A percentile compares a stretch with the other conserved stretches of the same genome.
Evolutionary conservation across 2,113 vertebrate genomes (phyloP).

Genomic region (Seriola rivoliana): DNA sequence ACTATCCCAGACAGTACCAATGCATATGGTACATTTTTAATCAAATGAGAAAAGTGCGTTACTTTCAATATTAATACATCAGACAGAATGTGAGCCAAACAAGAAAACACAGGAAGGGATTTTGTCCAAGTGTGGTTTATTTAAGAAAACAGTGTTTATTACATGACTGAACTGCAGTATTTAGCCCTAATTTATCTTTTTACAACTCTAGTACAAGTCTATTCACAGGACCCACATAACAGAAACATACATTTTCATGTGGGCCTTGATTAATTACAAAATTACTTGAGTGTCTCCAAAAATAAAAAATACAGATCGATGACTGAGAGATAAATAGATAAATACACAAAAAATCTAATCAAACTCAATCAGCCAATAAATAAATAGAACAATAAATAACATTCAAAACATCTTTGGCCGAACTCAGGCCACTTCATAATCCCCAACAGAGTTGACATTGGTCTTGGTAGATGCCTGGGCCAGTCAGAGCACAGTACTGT

Average conservation of each 20-base stretch:
- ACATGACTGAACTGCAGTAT: constrained; percentile 84
- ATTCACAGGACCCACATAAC: constrained; percentile 81
- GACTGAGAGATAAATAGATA: constrained; percentile 85
- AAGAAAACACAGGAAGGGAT: neutral
- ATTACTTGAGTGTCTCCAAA: constrained; percentile 81
- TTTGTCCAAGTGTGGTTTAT: constrained; percentile 83
- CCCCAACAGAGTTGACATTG: constrained; percentile 53
- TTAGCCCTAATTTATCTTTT: constrained; percentile 85
- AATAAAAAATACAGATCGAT: constrained; percentile 77
- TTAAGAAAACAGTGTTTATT: constrained; percentile 86
- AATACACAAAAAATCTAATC: constrained; percentile 80
- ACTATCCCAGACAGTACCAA: no score
- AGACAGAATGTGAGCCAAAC: neutral
- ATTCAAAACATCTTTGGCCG: constrained; percentile 85
- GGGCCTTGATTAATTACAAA: constrained; percentile 84
- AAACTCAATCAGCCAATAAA: constrained; percentile 79
- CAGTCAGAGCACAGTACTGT: constrained; percentile 37
- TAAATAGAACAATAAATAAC: constrained; percentile 87
- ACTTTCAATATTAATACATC: neutral
- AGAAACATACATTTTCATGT: constrained; percentile 76
- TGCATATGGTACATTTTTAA: no score
- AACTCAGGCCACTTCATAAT: constrained; percentile 70
- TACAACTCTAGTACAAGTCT: constrained; percentile 85
- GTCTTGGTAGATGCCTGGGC: constrained; percentile 40
- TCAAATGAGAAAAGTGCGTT: neutral